Evolutionary conservation across 2,888 invertebrate genomes (phyloP).

Genomic region (Hemaris fuciformis): DNA sequence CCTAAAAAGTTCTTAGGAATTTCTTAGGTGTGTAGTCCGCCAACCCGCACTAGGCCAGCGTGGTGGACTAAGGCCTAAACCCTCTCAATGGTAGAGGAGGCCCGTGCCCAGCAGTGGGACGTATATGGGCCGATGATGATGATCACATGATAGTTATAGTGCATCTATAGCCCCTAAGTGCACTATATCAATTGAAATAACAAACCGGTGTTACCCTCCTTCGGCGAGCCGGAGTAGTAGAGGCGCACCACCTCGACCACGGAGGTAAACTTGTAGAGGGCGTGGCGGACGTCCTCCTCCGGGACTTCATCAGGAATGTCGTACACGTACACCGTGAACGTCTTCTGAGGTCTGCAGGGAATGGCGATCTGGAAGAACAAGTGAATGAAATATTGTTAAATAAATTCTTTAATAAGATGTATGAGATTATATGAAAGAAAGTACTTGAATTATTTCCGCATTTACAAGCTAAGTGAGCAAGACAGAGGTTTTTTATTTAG

Average conservation of each 20-base stretch:
- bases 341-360: slow-evolving; percentile 92
- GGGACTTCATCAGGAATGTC: slow-evolving; percentile 93
- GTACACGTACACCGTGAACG: slow-evolving; percentile 91
- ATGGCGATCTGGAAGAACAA: slow-evolving; percentile 84
- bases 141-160: not conserved
- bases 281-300: slow-evolving; percentile 91
- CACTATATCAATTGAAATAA: not conserved
- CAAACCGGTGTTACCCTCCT: slow-evolving; percentile 64
- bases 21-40: too few species aligned
- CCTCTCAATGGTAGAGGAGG: too few species aligned
- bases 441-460: too few species aligned
- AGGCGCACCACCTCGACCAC: slow-evolving; percentile 90
- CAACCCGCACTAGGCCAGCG: too few species aligned
- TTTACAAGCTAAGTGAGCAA: too few species aligned
- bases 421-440: too few species aligned
- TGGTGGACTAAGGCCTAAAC: too few species aligned
- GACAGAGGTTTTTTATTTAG: too few species aligned
- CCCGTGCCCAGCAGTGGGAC: too few species aligned
- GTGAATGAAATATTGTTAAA: not conserved
- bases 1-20: too few species aligned
- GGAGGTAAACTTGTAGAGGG: slow-evolving; percentile 89
- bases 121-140: too few species aligned
- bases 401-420: too few species aligned
- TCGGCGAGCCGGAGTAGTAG: slow-evolving; percentile 73
- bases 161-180: not conserved